These are phyloP conservation scores for Acanthochromis polyacanthus DNA, from an alignment of 2,113 vertebrate species.

Conservation along the genomic window DNA sequence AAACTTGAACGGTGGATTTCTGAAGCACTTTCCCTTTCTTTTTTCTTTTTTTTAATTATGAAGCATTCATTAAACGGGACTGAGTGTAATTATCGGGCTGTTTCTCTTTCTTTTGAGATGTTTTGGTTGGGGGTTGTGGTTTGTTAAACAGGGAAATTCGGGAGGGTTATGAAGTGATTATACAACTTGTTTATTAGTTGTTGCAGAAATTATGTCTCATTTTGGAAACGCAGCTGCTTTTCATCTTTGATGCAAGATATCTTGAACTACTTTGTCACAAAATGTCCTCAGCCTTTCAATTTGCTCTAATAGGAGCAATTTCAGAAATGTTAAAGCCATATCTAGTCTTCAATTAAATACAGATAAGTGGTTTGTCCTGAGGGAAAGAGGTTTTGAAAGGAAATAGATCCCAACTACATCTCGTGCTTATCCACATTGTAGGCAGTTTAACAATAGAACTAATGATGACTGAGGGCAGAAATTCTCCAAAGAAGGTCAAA, in stretches of 20 bases:
- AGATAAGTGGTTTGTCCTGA: constrained; percentile 31
- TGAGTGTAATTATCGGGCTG: constrained; percentile 77
- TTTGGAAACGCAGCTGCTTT: constrained; percentile 19
- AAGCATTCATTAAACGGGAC: constrained; percentile 84
- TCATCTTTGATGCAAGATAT: constrained; percentile 8
- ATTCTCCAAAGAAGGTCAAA: constrained; percentile 4
- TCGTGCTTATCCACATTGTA: constrained; percentile 22
- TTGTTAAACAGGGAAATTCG: too few species aligned
- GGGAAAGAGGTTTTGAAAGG: constrained; percentile 20
- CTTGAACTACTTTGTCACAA: background rate
- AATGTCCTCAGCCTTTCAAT: background rate
- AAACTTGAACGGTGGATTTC: constrained; percentile 88
- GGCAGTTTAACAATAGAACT: constrained; percentile 11
- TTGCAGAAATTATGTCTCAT: background rate
- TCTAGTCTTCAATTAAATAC: constrained; percentile 11
- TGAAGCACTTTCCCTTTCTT: constrained; percentile 87
- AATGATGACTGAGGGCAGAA: constrained; percentile 12
- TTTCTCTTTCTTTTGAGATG: constrained; percentile 54
- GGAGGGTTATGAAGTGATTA: too few species aligned
- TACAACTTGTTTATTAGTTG: background rate
- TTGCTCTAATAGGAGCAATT: constrained; percentile 20
- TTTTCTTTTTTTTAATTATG: constrained; percentile 68
- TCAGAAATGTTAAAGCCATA: constrained; percentile 17
- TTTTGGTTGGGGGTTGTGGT: background rate
- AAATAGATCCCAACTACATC: constrained; percentile 15